These are phyloP conservation scores for Leucania comma DNA, from an alignment of 2,888 invertebrate species.

Conservation along the genomic window DNA sequence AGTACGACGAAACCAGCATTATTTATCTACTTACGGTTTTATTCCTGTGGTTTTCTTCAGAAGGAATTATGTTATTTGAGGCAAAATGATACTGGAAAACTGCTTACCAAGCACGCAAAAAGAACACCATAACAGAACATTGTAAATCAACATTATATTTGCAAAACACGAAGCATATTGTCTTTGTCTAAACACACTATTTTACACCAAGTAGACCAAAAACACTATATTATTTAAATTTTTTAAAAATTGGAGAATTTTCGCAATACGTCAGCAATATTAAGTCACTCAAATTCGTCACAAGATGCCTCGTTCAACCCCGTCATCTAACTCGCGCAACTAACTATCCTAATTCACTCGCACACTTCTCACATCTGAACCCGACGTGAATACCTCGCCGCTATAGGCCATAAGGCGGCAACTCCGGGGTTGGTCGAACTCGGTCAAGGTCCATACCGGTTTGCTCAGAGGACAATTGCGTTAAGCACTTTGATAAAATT, in stretches of 20 bases:
- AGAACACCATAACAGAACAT: conserved; percentile 42
- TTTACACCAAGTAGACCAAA: not conserved
- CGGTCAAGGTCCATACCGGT: conserved; percentile 57
- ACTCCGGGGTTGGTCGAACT: conserved; percentile 50
- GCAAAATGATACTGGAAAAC: not conserved
- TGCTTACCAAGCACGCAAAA: conserved; percentile 47
- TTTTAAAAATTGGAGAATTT: not conserved
- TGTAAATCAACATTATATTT: conserved; percentile 45
- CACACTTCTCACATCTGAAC: conserved; percentile 43
- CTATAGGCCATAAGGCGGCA: conserved; percentile 24
- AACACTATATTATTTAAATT: no score
- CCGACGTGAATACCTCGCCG: conserved; percentile 14
- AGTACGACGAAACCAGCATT: not conserved
- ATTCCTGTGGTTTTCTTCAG: not conserved
- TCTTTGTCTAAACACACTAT: not conserved
- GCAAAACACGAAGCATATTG: conserved; percentile 4
- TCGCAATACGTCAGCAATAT: not conserved
- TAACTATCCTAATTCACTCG: conserved; percentile 20
- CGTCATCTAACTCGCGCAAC: conserved; percentile 5
- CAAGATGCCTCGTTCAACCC: not conserved
- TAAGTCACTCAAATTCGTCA: not conserved
- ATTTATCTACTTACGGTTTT: not conserved
- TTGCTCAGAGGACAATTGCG: conserved; percentile 51
- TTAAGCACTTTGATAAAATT: conserved; percentile 53
- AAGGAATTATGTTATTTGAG: not conserved